These are phyloP conservation scores for Erpornis zantholeuca DNA, from an alignment of 2,113 vertebrate genomes.

Conservation along the genomic window DNA sequence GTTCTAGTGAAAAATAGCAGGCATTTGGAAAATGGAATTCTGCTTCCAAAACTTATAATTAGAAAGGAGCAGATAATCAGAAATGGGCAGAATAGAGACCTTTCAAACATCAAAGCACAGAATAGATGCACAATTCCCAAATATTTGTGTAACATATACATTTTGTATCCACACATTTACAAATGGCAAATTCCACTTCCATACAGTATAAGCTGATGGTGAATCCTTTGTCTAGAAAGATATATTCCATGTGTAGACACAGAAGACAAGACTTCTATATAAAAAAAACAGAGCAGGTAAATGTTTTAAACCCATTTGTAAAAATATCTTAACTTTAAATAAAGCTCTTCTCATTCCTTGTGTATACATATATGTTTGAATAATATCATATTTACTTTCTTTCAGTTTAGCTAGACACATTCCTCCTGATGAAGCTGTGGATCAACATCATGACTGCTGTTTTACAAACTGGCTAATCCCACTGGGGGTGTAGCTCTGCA, in stretches of 20 bases:
- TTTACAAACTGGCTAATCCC: background rate
- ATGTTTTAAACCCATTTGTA: background rate
- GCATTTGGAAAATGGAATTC: background rate
- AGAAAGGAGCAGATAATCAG: background rate
- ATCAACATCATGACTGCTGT: background rate
- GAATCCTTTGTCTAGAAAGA: background rate
- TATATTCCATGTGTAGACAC: background rate
- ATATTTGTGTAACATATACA: background rate
- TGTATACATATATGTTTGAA: background rate
- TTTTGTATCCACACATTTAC: background rate
- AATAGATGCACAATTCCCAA: background rate
- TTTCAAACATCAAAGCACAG: background rate
- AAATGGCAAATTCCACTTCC: background rate
- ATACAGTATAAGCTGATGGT: background rate
- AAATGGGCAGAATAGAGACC: background rate
- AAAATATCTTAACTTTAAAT: background rate
- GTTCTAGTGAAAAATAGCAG: constrained; percentile 14
- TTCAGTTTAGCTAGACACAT: background rate
- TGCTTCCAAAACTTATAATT: background rate
- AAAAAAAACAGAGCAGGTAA: background rate
- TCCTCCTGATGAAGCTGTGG: background rate
- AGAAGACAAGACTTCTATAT: background rate
- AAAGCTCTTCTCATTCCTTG: background rate
- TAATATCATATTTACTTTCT: background rate
- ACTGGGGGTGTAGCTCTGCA: background rate